phyloP scores from a whole-genome alignment of 2,888 invertebrate species.

The Conistra vaccinii region DNA sequence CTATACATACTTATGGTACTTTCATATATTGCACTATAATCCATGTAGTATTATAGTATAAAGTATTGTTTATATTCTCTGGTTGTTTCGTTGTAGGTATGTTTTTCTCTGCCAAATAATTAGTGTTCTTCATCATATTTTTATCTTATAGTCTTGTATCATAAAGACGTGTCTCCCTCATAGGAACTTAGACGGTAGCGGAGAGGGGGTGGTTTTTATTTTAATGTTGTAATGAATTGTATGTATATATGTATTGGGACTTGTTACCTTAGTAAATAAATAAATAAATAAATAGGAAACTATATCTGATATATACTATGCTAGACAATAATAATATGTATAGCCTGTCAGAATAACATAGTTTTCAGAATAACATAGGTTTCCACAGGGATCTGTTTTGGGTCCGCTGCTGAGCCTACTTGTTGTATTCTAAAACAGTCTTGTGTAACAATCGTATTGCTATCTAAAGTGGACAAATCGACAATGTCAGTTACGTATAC shows the following conservation, averaged over 20 bases:
- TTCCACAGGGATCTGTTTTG: neutral
- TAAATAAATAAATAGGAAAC: too few relatives aligned
- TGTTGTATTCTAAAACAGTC: neutral
- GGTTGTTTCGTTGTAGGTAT: neutral
- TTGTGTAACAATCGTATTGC: neutral
- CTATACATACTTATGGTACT: too few relatives aligned
- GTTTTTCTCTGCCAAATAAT: neutral
- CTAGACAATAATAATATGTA: neutral
- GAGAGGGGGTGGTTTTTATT: too few relatives aligned
- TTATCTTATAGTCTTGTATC: neutral
- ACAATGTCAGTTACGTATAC: neutral
- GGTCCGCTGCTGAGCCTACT: neutral
- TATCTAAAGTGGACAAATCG: neutral
- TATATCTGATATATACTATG: too few relatives aligned
- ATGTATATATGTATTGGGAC: too few relatives aligned
- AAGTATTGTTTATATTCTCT: neutral
- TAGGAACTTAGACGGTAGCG: neutral
- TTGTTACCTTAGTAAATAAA: too few relatives aligned
- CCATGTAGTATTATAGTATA: too few relatives aligned
- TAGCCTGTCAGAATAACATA: neutral
- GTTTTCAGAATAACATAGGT: neutral
- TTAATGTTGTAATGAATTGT: too few relatives aligned
- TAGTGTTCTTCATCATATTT: neutral
- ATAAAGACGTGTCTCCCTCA: neutral
- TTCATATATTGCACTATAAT: neutral